These are phyloP conservation scores for Hetaerina titia DNA, from an alignment of 2,888 invertebrate genomes.

Conservation along the genomic window DNA sequence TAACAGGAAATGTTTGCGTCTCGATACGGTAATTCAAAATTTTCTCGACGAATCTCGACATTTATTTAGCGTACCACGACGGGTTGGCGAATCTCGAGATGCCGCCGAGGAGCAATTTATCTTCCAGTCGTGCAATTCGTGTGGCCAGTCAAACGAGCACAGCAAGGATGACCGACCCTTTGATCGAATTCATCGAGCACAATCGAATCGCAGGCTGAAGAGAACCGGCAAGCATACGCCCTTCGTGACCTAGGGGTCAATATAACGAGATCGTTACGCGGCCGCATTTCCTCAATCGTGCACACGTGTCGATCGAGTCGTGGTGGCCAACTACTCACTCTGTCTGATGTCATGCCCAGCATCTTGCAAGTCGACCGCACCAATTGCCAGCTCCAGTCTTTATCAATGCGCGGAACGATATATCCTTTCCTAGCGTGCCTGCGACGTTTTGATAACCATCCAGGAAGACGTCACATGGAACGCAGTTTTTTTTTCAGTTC, in stretches of 20 bases:
- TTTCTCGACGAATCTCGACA: too few species aligned
- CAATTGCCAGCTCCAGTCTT: neutral
- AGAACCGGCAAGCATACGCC: neutral
- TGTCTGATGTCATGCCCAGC: conserved; percentile 51
- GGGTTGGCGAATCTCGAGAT: too few species aligned
- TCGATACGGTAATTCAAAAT: neutral
- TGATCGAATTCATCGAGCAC: conserved; percentile 41
- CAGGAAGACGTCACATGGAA: neutral
- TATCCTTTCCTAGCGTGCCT: neutral
- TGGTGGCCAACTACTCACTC: conserved; percentile 3
- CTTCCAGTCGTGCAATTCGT: neutral
- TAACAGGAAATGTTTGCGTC: neutral
- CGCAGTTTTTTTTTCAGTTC: neutral
- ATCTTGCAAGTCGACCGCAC: conserved; percentile 8
- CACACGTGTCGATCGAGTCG: conserved; percentile 40
- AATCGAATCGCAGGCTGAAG: conserved; percentile 37
- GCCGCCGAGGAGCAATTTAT: neutral
- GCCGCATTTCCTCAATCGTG: neutral
- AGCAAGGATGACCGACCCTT: neutral
- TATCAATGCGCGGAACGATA: neutral
- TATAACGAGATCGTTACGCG: neutral
- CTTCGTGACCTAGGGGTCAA: neutral
- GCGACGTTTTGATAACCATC: conserved; percentile 3
- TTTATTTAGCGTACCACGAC: neutral
- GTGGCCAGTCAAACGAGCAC: neutral